Evolutionary conservation across 1,140 invertebrate species (phyloP).

Genomic region (Drosophila triauraria): DNA sequence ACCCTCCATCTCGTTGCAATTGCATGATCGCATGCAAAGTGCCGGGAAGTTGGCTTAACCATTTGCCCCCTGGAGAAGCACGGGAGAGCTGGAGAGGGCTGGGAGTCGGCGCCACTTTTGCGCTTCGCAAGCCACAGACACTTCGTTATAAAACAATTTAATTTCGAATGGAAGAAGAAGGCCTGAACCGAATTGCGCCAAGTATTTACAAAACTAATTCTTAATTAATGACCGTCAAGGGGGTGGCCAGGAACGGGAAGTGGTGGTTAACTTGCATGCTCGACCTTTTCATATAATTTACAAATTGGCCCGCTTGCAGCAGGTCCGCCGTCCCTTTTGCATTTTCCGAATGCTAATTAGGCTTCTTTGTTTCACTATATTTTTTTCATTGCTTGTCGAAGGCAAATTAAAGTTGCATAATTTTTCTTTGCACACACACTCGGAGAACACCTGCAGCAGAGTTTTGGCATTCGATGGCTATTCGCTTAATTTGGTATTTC

Average conservation of each 20-base stretch:
- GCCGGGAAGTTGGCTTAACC: conserved; percentile 34
- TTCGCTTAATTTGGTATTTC: conserved; percentile 10
- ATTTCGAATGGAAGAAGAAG: conserved; percentile 35
- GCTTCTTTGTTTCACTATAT: conserved; percentile 37
- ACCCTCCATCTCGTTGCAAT: conserved; percentile 12
- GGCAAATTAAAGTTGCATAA: conserved; percentile 69
- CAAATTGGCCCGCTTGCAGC: conserved; percentile 61
- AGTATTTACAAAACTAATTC: conserved; percentile 80
- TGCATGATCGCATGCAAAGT: conserved; percentile 80
- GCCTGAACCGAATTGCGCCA: conserved; percentile 37
- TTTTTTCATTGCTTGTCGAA: conserved; percentile 35
- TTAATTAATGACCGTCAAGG: conserved; percentile 63
- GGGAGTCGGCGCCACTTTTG: conserved; percentile 67
- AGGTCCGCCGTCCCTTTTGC: conserved; percentile 30
- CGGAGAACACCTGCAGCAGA: conserved; percentile 56
- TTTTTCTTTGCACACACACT: conserved; percentile 24
- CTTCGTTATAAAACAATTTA: conserved; percentile 83
- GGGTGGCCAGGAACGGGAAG: conserved; percentile 48
- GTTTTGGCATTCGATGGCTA: conserved; percentile 46
- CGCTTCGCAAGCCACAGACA: conserved; percentile 75
- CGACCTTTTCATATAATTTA: conserved; percentile 77
- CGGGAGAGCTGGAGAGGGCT: neutral
- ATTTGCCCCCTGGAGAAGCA: conserved; percentile 34
- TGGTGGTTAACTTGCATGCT: conserved; percentile 62
- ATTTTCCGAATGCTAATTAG: conserved; percentile 68